Evolutionary conservation across 92 coral and sea anemone genomes (phyloP).

Genomic region (Chrysogorgia sp.): DNA sequence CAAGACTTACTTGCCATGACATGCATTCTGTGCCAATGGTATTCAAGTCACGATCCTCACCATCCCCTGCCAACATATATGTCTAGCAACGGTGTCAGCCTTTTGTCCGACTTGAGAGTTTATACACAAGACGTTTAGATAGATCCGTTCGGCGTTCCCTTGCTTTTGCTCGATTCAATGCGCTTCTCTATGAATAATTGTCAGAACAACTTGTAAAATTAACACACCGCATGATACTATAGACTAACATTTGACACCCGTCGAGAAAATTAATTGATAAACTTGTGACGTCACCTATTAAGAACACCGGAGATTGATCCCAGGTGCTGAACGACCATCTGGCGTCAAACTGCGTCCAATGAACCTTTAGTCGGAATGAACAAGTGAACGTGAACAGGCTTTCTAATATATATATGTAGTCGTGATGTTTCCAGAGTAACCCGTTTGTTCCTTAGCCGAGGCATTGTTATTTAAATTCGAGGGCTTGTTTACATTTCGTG

Average conservation of each 20-base stretch:
- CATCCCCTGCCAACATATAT: neutral
- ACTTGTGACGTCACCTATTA: constrained; percentile 33
- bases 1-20: neutral
- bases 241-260: constrained; percentile 35
- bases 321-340: neutral
- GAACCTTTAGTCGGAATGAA: too few relatives aligned
- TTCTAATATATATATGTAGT: too few relatives aligned
- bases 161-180: constrained; percentile 10
- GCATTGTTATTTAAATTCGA: too few relatives aligned
- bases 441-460: too few relatives aligned
- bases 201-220: constrained; percentile 27
- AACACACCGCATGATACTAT: constrained; percentile 25
- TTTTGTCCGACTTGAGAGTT: constrained; percentile 10
- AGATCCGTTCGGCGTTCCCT: constrained; percentile 25
- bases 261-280: constrained; percentile 18
- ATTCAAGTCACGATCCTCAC: neutral
- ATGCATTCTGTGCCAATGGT: neutral
- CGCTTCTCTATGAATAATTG: constrained; percentile 11
- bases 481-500: too few relatives aligned
- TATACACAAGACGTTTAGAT: constrained; percentile 21
- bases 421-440: too few relatives aligned
- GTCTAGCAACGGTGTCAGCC: neutral
- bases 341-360: too few relatives aligned
- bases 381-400: too few relatives aligned
- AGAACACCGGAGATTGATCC: constrained; percentile 32